Evolutionary conservation across 2,113 vertebrate genomes (phyloP).

Genomic region (Dermatemys mawii): DNA sequence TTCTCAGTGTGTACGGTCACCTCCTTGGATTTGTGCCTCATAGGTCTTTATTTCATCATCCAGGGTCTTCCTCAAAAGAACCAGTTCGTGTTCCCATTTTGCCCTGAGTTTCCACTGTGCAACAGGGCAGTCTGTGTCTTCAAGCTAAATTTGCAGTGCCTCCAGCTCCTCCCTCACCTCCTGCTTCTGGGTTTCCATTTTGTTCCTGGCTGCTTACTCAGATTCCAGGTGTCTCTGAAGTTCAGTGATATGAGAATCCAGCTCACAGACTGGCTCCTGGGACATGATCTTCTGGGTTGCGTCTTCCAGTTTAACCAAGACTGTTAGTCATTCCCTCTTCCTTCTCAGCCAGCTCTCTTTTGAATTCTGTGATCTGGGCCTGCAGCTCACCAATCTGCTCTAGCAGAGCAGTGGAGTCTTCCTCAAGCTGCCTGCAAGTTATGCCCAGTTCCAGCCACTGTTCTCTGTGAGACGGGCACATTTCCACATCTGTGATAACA

Average conservation of each 20-base stretch:
- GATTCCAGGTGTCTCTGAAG: slow-evolving; percentile 96
- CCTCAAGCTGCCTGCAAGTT: slow-evolving; percentile 95
- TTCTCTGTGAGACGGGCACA: slow-evolving; percentile 82
- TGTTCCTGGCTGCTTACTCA: slow-evolving; percentile 86
- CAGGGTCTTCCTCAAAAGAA: slow-evolving; percentile 88
- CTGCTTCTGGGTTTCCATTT: slow-evolving; percentile 95
- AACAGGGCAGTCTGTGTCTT: slow-evolving; percentile 97
- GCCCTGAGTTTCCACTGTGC: slow-evolving; percentile 97
- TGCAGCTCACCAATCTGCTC: slow-evolving; percentile 97
- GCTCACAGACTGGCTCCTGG: slow-evolving; percentile 93
- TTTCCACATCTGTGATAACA: slow-evolving; percentile 98
- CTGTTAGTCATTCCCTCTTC: slow-evolving; percentile 95
- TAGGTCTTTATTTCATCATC: slow-evolving; percentile 92
- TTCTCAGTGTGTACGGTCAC: slow-evolving; percentile 96
- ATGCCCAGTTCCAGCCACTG: slow-evolving; percentile 95
- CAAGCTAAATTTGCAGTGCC: slow-evolving; percentile 94
- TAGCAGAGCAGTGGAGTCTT: slow-evolving; percentile 89
- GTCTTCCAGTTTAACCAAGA: slow-evolving; percentile 96
- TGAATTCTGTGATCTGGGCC: slow-evolving; percentile 96
- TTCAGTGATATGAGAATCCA: slow-evolving; percentile 94
- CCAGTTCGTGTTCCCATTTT: slow-evolving; percentile 95
- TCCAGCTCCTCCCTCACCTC: slow-evolving; percentile 97
- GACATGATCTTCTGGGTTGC: slow-evolving; percentile 94
- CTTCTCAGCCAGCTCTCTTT: slow-evolving; percentile 95
- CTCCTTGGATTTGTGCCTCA: slow-evolving; percentile 90